These are phyloP conservation scores for Prunella strophiata DNA, from an alignment of 2,797 vertebrate species.

Conservation along the genomic window DNA sequence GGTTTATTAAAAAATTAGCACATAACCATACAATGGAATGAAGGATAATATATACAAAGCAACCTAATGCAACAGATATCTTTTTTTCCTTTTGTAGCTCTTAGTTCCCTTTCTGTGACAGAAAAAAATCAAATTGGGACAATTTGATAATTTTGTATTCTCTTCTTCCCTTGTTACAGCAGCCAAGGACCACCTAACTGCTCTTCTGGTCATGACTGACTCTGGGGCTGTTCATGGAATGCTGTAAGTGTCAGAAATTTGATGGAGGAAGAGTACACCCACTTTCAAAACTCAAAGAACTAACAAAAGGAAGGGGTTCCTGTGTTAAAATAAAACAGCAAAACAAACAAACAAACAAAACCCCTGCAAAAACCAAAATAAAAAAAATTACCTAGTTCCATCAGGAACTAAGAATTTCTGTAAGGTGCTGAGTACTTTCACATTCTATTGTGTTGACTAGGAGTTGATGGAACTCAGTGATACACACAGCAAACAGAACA, in stretches of 20 bases:
- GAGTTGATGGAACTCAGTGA: neutral
- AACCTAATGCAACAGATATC: neutral
- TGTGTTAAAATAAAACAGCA: fast-evolving
- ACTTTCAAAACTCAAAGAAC: neutral
- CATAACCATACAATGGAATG: neutral
- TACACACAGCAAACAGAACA: neutral
- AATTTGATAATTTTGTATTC: neutral
- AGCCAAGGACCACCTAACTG: neutral
- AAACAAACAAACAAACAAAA: neutral
- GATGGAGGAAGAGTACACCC: neutral
- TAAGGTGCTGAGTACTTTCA: neutral
- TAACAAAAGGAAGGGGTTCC: neutral
- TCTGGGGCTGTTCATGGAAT: neutral
- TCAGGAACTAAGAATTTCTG: neutral
- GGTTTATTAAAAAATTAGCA: neutral
- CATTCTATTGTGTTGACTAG: neutral
- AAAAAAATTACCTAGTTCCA: neutral
- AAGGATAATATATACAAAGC: neutral
- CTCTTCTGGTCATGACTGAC: neutral
- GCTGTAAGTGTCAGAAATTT: neutral
- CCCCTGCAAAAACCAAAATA: fast-evolving
- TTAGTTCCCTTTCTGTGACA: neutral
- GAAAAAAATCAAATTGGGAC: neutral
- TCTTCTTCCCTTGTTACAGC: neutral
- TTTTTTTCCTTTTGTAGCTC: neutral